phyloP scores from a whole-genome alignment of 2,113 vertebrate species.

The Sminthopsis crassicaudata region DNA sequence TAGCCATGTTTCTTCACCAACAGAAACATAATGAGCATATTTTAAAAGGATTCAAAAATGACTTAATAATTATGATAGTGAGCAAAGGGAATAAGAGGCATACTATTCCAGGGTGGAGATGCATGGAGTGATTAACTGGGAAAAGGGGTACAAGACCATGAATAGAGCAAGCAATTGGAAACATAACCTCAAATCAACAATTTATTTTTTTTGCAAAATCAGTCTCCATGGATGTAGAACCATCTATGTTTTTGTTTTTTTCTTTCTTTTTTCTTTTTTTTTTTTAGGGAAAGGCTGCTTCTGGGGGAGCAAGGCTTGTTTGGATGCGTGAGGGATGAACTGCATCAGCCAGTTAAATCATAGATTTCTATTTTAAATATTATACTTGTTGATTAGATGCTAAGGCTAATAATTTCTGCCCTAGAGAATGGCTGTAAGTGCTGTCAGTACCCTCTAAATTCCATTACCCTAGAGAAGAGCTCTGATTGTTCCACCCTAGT shows the following conservation, averaged over 20 bases:
- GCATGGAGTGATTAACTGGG: background rate
- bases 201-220: background rate
- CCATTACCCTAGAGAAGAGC: background rate
- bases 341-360: background rate
- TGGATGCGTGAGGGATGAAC: background rate
- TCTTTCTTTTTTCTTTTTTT: too few species aligned
- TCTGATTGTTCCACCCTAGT: background rate
- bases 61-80: too few species aligned
- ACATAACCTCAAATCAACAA: background rate
- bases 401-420: background rate
- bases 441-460: background rate
- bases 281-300: background rate
- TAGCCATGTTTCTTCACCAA: background rate
- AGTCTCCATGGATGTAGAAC: background rate
- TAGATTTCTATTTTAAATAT: background rate
- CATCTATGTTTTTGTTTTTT: too few species aligned
- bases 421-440: background rate
- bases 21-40: background rate
- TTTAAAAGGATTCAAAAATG: background rate
- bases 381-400: background rate
- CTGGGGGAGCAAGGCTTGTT: background rate
- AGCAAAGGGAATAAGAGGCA: too few species aligned
- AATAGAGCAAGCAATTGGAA: background rate
- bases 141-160: background rate
- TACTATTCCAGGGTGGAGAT: too few species aligned